Percentiles rank a stretch among this genome's conserved stretches.
phyloP scores from a whole-genome alignment of 2,113 vertebrate genomes.

The Nothobranchius kuhntae region DNA sequence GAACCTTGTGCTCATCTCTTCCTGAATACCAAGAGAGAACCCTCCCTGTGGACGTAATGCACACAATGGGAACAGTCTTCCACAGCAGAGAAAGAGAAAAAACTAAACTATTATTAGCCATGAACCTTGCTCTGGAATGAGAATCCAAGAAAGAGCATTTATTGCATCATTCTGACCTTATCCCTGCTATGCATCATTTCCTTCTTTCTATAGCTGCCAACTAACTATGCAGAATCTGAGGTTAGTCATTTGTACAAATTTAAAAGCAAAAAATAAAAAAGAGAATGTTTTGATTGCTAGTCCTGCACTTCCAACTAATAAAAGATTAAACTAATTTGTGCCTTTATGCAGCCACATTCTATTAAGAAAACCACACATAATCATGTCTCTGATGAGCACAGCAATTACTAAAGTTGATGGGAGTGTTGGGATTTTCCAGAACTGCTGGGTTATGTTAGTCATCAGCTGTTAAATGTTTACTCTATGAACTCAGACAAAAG shows the following conservation, averaged over 20 bases:
- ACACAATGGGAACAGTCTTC: slow-evolving; percentile 31
- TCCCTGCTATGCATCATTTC: slow-evolving; percentile 5
- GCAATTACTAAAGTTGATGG: slow-evolving; percentile 26
- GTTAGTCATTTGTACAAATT: slow-evolving; percentile 26
- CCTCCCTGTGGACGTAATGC: slow-evolving; percentile 40
- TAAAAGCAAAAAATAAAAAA: slow-evolving; percentile 36
- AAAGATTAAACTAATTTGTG: slow-evolving; percentile 35
- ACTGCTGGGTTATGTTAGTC: slow-evolving; percentile 4
- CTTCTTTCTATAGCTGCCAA: slow-evolving; percentile 10
- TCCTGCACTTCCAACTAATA: slow-evolving; percentile 25
- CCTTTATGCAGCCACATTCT: slow-evolving; percentile 24
- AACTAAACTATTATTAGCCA: slow-evolving; percentile 19
- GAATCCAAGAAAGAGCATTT: slow-evolving; percentile 27
- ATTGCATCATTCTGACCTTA: slow-evolving; percentile 32
- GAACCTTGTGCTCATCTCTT: slow-evolving; percentile 21
- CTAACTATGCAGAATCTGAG: slow-evolving; percentile 14
- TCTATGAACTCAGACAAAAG: not conserved
- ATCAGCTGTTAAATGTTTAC: slow-evolving; percentile 1
- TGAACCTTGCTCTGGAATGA: slow-evolving; percentile 24
- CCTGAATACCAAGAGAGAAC: slow-evolving; percentile 29
- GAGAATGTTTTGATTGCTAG: slow-evolving; percentile 27
- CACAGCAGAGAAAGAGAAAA: slow-evolving; percentile 19
- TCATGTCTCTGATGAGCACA: slow-evolving; percentile 27
- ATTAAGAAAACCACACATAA: slow-evolving; percentile 30
- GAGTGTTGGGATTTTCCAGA: not conserved